Conservation (phyloP, 2,888 invertebrate species). For the Euplexia lucipara region DNA sequence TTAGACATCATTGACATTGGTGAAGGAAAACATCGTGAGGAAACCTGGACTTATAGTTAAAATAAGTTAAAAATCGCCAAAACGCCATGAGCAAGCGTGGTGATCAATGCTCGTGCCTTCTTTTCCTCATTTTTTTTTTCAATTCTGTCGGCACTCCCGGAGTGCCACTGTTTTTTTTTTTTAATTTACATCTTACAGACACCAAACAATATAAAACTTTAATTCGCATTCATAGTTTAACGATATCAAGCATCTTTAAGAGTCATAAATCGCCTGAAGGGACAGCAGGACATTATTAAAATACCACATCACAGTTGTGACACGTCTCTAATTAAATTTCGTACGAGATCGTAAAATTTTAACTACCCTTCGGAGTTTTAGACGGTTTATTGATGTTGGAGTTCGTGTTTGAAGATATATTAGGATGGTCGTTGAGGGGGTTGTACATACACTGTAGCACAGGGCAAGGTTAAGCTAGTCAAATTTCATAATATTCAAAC, state of each 20-base stretch:
- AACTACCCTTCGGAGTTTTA: conserved; percentile 83
- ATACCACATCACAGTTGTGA: conserved; percentile 83
- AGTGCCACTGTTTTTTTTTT: too few species aligned
- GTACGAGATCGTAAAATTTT: conserved; percentile 85
- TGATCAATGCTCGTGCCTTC: too few species aligned
- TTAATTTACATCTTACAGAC: conserved; percentile 55
- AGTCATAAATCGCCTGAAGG: conserved; percentile 79
- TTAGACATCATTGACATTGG: too few species aligned
- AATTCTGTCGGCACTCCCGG: too few species aligned
- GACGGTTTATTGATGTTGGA: conserved; percentile 75
- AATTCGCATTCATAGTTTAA: conserved; percentile 76
- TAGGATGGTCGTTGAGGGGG: conserved; percentile 28
- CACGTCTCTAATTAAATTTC: conserved; percentile 87
- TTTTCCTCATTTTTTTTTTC: too few species aligned
- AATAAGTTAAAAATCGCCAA: too few species aligned
- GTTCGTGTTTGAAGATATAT: conserved; percentile 41
- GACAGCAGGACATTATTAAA: conserved; percentile 84
- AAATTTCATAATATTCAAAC: too few species aligned
- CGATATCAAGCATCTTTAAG: conserved; percentile 74
- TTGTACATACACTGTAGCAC: neutral
- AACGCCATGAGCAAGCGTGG: too few species aligned
- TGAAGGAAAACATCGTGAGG: too few species aligned
- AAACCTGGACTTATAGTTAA: too few species aligned
- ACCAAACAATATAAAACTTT: conserved; percentile 78
- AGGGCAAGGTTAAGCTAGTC: neutral